Evolutionary conservation across 2,113 vertebrate species (phyloP), one percentile per base, ranked within the genome.

Genomic region (Proteles cristata): DNA sequence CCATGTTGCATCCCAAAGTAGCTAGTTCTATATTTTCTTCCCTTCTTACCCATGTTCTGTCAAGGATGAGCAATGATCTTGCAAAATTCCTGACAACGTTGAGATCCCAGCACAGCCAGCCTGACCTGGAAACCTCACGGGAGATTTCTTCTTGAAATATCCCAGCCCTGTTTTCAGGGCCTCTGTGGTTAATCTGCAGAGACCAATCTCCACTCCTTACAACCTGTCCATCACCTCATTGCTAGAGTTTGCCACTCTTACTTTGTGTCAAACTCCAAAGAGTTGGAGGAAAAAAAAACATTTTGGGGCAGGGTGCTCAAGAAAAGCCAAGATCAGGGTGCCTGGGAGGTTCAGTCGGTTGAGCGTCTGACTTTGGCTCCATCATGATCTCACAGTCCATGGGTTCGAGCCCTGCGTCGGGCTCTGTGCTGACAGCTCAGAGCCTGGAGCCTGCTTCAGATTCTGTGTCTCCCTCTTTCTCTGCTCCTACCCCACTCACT

Each of bases 11-110:
- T 96, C 68, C 81, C 68, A 63, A n/a, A 84, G 71, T 31, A 96
- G 50, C 76, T 28, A 55, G 66, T 90, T 43, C 31, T 83, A 63
- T 69, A 80, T 97, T 90, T 96, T 88, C 77, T 82, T 85, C 48
- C 12, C 28, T 23, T 28, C 48, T 90, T 90, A 53, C 33, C 76
- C 35, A 8, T 48, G n/a, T 85, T 87, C 93, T 96, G 91, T 96
- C 92, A 83, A 58, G 84, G 61, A 95, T 87, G 69, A 98, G 94
- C 74, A 92, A 95, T n/a, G 74, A 69, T 31, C 65, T 86, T 81
- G 26, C 35, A 50, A 95, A 90, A 87, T 71, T 95, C 71, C 66
- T 94, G 68, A 89, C 6, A 68, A 81, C 58, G 63, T 35, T 35
- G 84, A 92, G 76, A 86, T 90, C 94, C 90, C 69, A 80, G 50